phyloP scores from a whole-genome alignment of 2,888 invertebrate genomes.

The Drosophila neutralis region DNA sequence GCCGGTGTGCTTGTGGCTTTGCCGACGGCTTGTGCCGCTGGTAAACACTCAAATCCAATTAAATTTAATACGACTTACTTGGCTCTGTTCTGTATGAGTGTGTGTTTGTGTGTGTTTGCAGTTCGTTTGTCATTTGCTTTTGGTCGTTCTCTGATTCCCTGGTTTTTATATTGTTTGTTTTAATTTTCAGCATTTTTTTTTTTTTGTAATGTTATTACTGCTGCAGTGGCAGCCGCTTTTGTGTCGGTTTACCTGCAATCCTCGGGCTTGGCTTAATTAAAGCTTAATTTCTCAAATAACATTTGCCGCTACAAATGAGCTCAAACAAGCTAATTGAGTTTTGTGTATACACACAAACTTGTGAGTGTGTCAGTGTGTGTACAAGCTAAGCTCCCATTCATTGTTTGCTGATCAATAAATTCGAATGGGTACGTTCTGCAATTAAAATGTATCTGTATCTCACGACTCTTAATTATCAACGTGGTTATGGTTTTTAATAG shows the following conservation, averaged over 20 bases:
- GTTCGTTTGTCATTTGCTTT: constrained; percentile 73
- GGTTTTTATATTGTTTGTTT: constrained; percentile 49
- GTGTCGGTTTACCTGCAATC: constrained; percentile 61
- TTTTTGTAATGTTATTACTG: constrained; percentile 65
- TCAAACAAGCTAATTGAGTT: constrained; percentile 73
- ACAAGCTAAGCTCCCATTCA: constrained; percentile 5
- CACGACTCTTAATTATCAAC: constrained; percentile 22
- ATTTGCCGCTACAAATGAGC: constrained; percentile 67
- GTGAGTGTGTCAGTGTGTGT: not conserved
- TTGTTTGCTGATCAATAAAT: constrained; percentile 58
- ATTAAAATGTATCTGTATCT: constrained; percentile 35
- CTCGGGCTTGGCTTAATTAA: constrained; percentile 73
- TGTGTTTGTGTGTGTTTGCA: constrained; percentile 33
- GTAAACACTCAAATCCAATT: constrained; percentile 81
- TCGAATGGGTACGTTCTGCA: constrained; percentile 24
- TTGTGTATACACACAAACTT: constrained; percentile 6
- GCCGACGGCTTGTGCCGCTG: constrained; percentile 75
- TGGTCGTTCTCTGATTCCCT: constrained; percentile 41
- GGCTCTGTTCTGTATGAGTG: constrained; percentile 49
- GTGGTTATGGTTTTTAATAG: not conserved
- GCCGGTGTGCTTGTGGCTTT: constrained; percentile 72
- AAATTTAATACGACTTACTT: constrained; percentile 81
- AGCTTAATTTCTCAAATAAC: constrained; percentile 73
- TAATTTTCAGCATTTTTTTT: constrained; percentile 51
- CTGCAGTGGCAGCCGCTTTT: constrained; percentile 49